These are phyloP conservation scores for Mesocentrotus franciscanus DNA, from an alignment of 53 echinoderm and acorn worm species.

Conservation along the genomic window DNA sequence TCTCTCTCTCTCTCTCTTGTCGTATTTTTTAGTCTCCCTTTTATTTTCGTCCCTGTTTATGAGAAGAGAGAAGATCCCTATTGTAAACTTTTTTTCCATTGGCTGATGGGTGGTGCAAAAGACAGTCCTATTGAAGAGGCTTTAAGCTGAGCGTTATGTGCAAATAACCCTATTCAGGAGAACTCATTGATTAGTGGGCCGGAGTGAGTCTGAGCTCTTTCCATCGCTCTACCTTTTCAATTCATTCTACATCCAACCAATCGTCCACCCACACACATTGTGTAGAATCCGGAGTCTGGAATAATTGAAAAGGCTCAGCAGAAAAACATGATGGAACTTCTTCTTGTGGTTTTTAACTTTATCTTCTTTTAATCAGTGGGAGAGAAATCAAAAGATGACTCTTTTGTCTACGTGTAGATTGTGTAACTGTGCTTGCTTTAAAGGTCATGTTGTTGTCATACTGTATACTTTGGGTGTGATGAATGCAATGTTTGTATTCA, in stretches of 20 bases:
- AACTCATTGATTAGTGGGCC: slow-evolving; percentile 57
- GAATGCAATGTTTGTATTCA: slow-evolving; percentile 21
- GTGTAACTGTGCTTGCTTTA: slow-evolving; percentile 13
- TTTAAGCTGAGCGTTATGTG: slow-evolving; percentile 24
- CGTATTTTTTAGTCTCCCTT: neutral
- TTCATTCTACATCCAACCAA: slow-evolving; percentile 26
- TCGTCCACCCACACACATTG: slow-evolving; percentile 28
- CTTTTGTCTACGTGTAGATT: neutral
- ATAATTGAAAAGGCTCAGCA: slow-evolving; percentile 45
- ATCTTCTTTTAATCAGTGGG: slow-evolving; percentile 24
- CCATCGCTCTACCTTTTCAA: slow-evolving; percentile 29
- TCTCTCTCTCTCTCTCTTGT: slow-evolving; percentile 1
- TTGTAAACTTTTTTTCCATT: slow-evolving; percentile 29
- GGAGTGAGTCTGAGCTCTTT: slow-evolving; percentile 31
- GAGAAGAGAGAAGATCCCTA: slow-evolving; percentile 23
- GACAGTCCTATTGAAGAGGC: slow-evolving; percentile 8
- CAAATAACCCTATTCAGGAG: slow-evolving; percentile 55
- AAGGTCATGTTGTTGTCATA: slow-evolving; percentile 17
- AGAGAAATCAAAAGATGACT: neutral
- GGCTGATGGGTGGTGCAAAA: slow-evolving; percentile 51
- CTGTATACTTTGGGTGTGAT: neutral
- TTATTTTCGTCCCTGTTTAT: neutral
- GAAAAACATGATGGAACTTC: neutral
- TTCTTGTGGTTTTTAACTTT: neutral
- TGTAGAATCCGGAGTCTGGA: neutral